A percentile compares a stretch with the other conserved stretches of the same genome.
phyloP scores from a whole-genome alignment of 1,140 invertebrate genomes.

The Polyergus mexicanus region DNA sequence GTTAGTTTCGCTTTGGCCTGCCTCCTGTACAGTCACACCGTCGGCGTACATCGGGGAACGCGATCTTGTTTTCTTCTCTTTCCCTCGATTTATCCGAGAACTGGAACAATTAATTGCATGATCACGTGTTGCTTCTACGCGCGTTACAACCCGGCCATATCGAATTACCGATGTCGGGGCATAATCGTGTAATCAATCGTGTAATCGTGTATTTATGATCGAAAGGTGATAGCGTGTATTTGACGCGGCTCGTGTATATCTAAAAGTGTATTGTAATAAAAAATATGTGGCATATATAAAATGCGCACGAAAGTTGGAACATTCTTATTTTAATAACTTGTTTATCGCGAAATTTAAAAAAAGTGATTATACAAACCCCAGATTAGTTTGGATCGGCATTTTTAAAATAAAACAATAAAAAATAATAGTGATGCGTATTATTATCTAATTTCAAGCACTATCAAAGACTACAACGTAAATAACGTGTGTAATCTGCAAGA shows the following conservation, averaged over 20 bases:
- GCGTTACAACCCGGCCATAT: constrained; percentile 11
- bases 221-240: neutral
- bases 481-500: neutral
- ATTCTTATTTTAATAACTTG: neutral
- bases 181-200: neutral
- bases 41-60: constrained; percentile 25
- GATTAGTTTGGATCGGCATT: neutral
- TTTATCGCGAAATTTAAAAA: neutral
- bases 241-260: neutral
- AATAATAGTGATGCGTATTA: neutral
- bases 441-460: neutral
- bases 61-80: neutral
- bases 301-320: neutral
- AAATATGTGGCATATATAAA: neutral
- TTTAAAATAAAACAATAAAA: neutral
- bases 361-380: neutral
- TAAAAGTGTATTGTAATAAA: constrained; percentile 9
- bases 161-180: neutral
- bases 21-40: constrained; percentile 74
- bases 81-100: neutral
- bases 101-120: constrained; percentile 49
- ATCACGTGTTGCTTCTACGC: constrained; percentile 39
- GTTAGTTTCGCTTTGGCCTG: constrained; percentile 80
- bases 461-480: neutral
- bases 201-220: constrained; percentile 1